Conservation (phyloP, 1,140 invertebrate genomes). For the Dermatophagoides farinae region DNA sequence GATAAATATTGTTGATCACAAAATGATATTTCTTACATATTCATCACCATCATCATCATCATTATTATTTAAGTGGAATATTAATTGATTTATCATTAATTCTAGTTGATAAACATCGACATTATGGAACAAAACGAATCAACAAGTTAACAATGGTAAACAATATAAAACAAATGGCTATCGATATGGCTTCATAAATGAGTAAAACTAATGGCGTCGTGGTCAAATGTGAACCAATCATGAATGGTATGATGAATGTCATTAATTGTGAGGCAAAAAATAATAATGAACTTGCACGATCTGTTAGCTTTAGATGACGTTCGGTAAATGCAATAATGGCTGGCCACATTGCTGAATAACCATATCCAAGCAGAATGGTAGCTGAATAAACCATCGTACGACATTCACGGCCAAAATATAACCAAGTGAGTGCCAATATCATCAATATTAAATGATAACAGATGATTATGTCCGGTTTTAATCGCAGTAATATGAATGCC, state of each 20-base stretch:
- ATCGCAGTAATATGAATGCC: background rate
- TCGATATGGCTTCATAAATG: background rate
- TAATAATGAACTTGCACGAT: background rate
- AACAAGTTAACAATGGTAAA: background rate
- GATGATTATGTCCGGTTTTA: background rate
- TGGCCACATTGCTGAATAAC: background rate
- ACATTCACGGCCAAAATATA: background rate
- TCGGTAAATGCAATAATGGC: background rate
- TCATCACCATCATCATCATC: no score
- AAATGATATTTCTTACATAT: no score
- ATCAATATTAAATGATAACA: background rate
- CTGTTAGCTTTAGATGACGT: background rate
- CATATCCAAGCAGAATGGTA: background rate
- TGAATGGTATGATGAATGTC: background rate
- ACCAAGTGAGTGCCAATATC: background rate
- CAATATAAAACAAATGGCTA: background rate
- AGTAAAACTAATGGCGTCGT: background rate
- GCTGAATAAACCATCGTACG: background rate
- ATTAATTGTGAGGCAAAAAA: background rate
- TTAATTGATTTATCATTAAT: no score
- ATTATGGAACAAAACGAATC: background rate
- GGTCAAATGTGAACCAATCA: background rate
- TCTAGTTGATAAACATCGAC: no score
- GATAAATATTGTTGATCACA: no score
- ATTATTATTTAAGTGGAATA: no score